Conservation (phyloP, 2,888 invertebrate genomes). For the Cryptus viduatorius region DNA sequence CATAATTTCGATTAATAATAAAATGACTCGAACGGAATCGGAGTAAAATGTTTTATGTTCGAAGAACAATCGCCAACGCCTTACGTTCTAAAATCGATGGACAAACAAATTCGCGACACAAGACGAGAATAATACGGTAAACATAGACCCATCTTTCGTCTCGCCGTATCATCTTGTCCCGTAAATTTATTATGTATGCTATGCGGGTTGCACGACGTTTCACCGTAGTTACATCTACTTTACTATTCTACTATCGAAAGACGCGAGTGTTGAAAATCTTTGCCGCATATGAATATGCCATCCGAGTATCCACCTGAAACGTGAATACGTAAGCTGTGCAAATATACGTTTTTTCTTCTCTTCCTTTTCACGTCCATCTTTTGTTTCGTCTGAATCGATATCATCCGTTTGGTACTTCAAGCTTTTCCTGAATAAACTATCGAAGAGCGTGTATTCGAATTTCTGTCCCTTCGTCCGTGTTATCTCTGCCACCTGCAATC, state of each 20-base stretch:
- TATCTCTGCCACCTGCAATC: not conserved
- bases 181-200: conserved; percentile 1
- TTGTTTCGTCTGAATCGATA: conserved; percentile 30
- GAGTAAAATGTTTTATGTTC: too few species aligned
- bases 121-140: not conserved
- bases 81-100: too few species aligned
- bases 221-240: not conserved
- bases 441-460: not conserved
- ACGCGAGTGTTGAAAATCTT: conserved; percentile 6
- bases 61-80: too few species aligned
- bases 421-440: conserved; percentile 16
- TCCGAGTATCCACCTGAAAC: conserved; percentile 43
- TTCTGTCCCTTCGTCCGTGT: not conserved
- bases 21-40: too few species aligned
- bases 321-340: conserved; percentile 43
- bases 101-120: not conserved
- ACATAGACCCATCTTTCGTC: not conserved
- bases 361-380: not conserved
- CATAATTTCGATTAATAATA: too few species aligned
- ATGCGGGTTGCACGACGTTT: not conserved
- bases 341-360: conserved; percentile 36
- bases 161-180: not conserved
- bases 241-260: conserved; percentile 6
- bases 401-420: conserved; percentile 18
- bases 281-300: conserved; percentile 50